phyloP scores from a whole-genome alignment of 1,140 invertebrate species.

The Vollenhovia emeryi region DNA sequence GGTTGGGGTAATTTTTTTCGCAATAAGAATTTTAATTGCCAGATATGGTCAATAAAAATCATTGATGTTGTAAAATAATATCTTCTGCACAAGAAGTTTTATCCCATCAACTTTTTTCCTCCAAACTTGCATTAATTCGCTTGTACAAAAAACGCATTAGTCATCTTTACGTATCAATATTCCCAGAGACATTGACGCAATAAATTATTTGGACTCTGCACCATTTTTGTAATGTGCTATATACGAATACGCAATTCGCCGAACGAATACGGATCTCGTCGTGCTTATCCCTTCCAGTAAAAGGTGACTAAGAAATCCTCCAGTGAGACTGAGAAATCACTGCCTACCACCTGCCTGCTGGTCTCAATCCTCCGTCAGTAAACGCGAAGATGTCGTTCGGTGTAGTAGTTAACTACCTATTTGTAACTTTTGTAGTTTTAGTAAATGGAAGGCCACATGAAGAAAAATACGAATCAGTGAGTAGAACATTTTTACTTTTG shows the following conservation, averaged over 20 bases:
- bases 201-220: not conserved
- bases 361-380: slow-evolving; percentile 67
- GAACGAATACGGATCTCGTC: slow-evolving; percentile 19
- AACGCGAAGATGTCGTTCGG: slow-evolving; percentile 78
- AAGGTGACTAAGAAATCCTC: slow-evolving; percentile 56
- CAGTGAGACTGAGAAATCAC: slow-evolving; percentile 61
- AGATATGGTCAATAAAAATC: no score
- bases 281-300: slow-evolving; percentile 60
- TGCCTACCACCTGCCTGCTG: slow-evolving; percentile 15
- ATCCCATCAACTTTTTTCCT: not conserved
- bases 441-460: slow-evolving; percentile 56
- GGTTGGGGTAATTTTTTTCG: no score
- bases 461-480: slow-evolving; percentile 63
- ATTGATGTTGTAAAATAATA: not conserved
- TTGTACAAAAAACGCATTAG: not conserved
- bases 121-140: not conserved
- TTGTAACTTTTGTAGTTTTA: slow-evolving; percentile 60
- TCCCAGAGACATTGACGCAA: not conserved
- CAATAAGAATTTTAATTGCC: no score
- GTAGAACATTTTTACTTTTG: slow-evolving; percentile 13
- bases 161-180: no score
- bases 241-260: not conserved
- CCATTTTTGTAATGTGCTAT: not conserved
- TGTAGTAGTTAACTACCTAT: slow-evolving; percentile 65
- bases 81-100: not conserved